Evolutionary conservation across 2,797 vertebrate species (phyloP), one percentile per base, ranked within the genome.

Genomic region (Cyprinodon diabolis): DNA sequence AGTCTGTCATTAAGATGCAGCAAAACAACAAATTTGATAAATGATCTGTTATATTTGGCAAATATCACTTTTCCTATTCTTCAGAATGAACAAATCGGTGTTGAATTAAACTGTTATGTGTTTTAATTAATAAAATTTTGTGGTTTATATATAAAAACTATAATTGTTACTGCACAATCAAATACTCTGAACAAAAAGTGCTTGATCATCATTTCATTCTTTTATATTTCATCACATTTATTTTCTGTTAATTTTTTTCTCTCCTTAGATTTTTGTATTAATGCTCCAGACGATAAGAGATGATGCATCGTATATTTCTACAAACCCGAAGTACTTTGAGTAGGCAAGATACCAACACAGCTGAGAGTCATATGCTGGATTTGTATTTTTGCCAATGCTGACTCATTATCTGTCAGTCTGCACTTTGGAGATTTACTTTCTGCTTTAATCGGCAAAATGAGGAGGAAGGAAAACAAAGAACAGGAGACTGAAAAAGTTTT

Each of bases 351-450:
- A 51, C 17, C 0, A 0, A 68, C 15, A 40, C 55, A 1, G 17
- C 73, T 37, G 52, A 75, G 35, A 65, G 76, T 83, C 71, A 66
- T 68, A 62, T 56, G 79, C 67, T 57, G 65, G 63, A 74, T 84
- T 78, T 79, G 80, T 85, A 86, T 66, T 85, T 69, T 79, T 72
- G 68, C 77, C 40, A 89, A 79, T 7, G 70, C 76, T 89, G 91
- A 92, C 83, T 92, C 88, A 91, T 56, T 75, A 43, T 84, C 87
- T 82, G 90, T 89, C 90, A 75, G 75, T 54, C 58, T 51, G 81
- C 69, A 57, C 81, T 80, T 35, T 35, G 56, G 49, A 77, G 78
- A 84, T 85, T 69, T 90, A 72, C 68, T 70, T 72, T 62, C 68
- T 21, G 68, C 58, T 78, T 76, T 85, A 88, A 90, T 92, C 85